Conservation (phyloP, 2,888 invertebrate species). For the Zaprionus bogoriensis region DNA sequence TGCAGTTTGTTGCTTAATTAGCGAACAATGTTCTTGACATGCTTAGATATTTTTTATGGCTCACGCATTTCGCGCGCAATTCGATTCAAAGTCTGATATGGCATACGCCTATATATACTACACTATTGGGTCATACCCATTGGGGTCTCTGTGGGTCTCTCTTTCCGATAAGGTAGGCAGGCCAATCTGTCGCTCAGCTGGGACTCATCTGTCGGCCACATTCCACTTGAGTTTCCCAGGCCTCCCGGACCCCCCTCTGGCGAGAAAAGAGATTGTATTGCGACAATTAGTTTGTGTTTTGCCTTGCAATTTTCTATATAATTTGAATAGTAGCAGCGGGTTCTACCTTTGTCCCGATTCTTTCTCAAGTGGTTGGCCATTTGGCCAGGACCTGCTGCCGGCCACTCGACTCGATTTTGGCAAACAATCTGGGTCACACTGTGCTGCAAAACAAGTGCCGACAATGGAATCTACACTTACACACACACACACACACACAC, state of each 20-base stretch:
- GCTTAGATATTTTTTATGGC: constrained; percentile 58
- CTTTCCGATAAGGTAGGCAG: constrained; percentile 47
- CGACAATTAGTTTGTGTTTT: constrained; percentile 72
- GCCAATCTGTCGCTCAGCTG: constrained; percentile 22
- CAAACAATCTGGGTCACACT: constrained; percentile 71
- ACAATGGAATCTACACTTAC: too few species aligned
- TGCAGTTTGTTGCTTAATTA: constrained; percentile 49
- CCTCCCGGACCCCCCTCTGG: constrained; percentile 12
- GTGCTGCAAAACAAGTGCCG: constrained; percentile 63
- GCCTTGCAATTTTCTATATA: constrained; percentile 67
- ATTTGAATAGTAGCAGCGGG: constrained; percentile 65
- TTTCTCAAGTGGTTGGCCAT: constrained; percentile 58
- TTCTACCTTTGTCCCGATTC: constrained; percentile 46
- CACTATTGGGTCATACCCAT: constrained; percentile 18
- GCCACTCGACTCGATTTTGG: constrained; percentile 47
- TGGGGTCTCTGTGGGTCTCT: too few species aligned
- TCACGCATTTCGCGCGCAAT: constrained; percentile 59
- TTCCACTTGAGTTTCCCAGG: constrained; percentile 71
- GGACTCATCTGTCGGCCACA: constrained; percentile 68
- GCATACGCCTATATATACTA: too few species aligned
- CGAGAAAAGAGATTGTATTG: constrained; percentile 20
- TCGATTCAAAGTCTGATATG: constrained; percentile 69
- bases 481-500: too few species aligned
- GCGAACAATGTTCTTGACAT: constrained; percentile 77
- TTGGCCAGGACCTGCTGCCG: constrained; percentile 28